Conservation (phyloP, 1,140 invertebrate species). For the Cecropterus lyciades region DNA sequence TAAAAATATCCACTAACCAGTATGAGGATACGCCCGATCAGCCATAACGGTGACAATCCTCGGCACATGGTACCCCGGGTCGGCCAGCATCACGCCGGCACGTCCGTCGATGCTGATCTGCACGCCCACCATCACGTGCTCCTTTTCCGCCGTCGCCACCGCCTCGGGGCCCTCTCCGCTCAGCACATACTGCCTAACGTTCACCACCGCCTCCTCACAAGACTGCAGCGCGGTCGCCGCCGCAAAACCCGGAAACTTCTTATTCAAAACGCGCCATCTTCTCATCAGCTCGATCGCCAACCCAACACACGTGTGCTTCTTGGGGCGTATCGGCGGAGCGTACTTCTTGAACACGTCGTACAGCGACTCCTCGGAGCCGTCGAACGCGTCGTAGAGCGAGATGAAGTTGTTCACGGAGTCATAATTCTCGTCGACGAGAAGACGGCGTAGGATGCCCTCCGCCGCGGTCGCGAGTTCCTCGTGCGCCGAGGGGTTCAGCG, state of each 20-base stretch:
- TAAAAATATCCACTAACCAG: constrained; percentile 81
- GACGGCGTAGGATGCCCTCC: constrained; percentile 90
- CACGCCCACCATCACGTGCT: constrained; percentile 94
- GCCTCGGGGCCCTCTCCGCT: constrained; percentile 84
- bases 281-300: constrained; percentile 91
- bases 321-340: constrained; percentile 89
- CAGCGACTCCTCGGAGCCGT: constrained; percentile 65
- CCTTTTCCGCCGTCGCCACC: constrained; percentile 90
- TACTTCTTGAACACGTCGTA: constrained; percentile 82
- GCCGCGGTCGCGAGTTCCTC: constrained; percentile 91
- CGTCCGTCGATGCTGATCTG: constrained; percentile 90
- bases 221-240: constrained; percentile 91
- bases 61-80: constrained; percentile 95
- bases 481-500: constrained; percentile 86
- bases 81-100: constrained; percentile 90
- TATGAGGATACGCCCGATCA: constrained; percentile 93
- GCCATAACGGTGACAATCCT: constrained; percentile 94
- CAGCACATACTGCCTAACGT: constrained; percentile 87
- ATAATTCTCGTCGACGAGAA: constrained; percentile 92
- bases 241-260: constrained; percentile 86
- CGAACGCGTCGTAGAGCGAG: constrained; percentile 90
- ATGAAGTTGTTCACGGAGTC: constrained; percentile 94
- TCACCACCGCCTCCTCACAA: constrained; percentile 93
- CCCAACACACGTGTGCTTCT: constrained; percentile 95
- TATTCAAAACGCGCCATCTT: constrained; percentile 78